A percentile compares a stretch with the other conserved stretches of the same genome.
Evolutionary conservation across 2,888 invertebrate genomes (phyloP).

Genomic region (Sinotaia quadrata): DNA sequence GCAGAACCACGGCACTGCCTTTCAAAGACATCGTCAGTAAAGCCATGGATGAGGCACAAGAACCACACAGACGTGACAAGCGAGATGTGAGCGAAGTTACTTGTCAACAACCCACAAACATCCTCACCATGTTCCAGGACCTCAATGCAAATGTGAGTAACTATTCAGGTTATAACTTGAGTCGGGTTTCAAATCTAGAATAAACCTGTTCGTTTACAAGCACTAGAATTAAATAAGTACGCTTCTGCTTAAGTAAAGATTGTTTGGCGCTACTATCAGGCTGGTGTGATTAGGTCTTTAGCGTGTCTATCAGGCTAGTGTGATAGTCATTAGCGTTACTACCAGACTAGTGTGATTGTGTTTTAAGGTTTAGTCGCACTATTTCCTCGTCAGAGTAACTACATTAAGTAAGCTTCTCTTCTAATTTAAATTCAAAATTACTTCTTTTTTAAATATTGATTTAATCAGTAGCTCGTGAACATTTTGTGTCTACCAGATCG

Average conservation of each 20-base stretch:
- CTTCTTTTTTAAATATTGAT: not conserved
- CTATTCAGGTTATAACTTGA: not conserved
- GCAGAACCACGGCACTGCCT: not conserved
- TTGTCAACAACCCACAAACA: not conserved
- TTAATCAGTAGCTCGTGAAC: not conserved
- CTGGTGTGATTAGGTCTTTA: too few relatives aligned
- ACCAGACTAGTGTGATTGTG: too few relatives aligned
- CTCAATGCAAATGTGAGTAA: constrained; percentile 6
- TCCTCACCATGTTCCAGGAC: constrained; percentile 4
- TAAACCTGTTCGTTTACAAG: not conserved
- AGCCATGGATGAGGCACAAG: not conserved
- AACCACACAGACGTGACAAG: not conserved
- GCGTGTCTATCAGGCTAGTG: too few relatives aligned
- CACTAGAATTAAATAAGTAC: too few relatives aligned
- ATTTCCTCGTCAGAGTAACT: too few relatives aligned
- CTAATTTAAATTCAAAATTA: too few relatives aligned
- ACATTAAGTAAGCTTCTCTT: too few relatives aligned
- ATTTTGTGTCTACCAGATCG: not conserved
- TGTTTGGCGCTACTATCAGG: too few relatives aligned
- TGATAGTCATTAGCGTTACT: too few relatives aligned
- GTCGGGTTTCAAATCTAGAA: not conserved
- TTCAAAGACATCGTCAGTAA: not conserved
- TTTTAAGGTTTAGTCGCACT: too few relatives aligned
- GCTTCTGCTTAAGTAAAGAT: too few relatives aligned
- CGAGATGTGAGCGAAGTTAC: not conserved